Base-by-base conservation (phyloP, 2,797 vertebrate species). In the Aotus griseimembra region DNA sequence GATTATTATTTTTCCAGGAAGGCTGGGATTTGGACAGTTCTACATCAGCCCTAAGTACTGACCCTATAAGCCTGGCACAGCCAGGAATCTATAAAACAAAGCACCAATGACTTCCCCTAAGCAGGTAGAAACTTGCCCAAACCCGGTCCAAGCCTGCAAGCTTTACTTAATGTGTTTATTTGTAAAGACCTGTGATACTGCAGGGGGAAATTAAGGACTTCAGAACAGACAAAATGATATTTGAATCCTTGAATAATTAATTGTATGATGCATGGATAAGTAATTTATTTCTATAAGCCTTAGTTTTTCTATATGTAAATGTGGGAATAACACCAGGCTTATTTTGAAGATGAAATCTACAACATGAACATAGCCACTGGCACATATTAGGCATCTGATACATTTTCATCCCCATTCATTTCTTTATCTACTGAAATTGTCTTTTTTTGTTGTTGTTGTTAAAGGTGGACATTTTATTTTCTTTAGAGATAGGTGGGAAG, bases 351-450 rank as follows among this genome's bases (percentile, higher is more conserved):
- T 79, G 1, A 75, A 50, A 70, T 36, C 7, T 24, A 46, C 20
- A 75, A 12, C 46, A 9, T 3, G 24, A 36, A 4, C 4, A 1
- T 2, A 39, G 46, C 39, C 44, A n/a, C 20, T 1, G 14, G 44
- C 0, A 28, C 36, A 11, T 1, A 0, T 22, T 4, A 20, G 48
- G 15, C 8, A 1, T n/a, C 55, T 4, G 17, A 20, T 7, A 20
- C 7, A 30, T 48, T 20, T 13, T 55, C 39, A 4, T 30, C 55
- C 17, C 12, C 28, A 7, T 30, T 55, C 64, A 88, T 48, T 36
- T 44, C 39, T 39, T 79, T 22, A 5, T 57, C 55, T 70, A 8
- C 24, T 57, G 44, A 81, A 61, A 33, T 48, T 61, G 61, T 67
- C 28, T 33, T 13, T 6, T 50, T 52, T 50, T 36, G 39, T 30